A percentile compares a stretch with the other conserved stretches of the same genome.
phyloP scores from a whole-genome alignment of 2,888 invertebrate species.

The Pristionchus exspectatus region DNA sequence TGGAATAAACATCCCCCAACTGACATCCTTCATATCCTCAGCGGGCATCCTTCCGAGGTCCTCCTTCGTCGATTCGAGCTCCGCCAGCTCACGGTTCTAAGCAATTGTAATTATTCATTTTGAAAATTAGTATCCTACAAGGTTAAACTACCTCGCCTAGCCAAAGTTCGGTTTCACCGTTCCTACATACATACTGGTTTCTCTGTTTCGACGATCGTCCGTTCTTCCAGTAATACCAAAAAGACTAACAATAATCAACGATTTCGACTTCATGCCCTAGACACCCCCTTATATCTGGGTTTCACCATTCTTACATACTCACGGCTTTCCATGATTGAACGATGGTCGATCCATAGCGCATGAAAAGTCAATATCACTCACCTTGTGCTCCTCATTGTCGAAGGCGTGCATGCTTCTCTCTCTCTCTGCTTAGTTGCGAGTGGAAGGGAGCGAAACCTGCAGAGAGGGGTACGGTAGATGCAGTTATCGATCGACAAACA shows the following conservation, averaged over 20 bases:
- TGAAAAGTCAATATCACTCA: too few relatives aligned
- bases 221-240: too few relatives aligned
- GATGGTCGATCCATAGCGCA: too few relatives aligned
- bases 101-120: not conserved
- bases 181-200: not conserved
- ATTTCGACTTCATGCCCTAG: too few relatives aligned
- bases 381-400: constrained; percentile 54
- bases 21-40: constrained; percentile 52
- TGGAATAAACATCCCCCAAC: not conserved
- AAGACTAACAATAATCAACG: too few relatives aligned
- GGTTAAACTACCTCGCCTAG: too few relatives aligned
- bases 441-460: not conserved
- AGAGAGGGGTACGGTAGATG: not conserved
- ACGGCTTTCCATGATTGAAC: not conserved
- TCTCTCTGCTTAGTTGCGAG: not conserved
- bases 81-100: constrained; percentile 53
- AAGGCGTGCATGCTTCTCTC: constrained; percentile 50
- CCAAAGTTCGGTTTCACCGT: not conserved
- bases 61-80: constrained; percentile 52
- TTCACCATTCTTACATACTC: not conserved
- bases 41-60: constrained; percentile 52
- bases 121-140: too few relatives aligned
- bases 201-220: too few relatives aligned
- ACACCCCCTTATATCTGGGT: not conserved
- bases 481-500: not conserved